Evolutionary conservation across 1,140 invertebrate genomes (phyloP).

Genomic region (Eriosoma lanigerum): DNA sequence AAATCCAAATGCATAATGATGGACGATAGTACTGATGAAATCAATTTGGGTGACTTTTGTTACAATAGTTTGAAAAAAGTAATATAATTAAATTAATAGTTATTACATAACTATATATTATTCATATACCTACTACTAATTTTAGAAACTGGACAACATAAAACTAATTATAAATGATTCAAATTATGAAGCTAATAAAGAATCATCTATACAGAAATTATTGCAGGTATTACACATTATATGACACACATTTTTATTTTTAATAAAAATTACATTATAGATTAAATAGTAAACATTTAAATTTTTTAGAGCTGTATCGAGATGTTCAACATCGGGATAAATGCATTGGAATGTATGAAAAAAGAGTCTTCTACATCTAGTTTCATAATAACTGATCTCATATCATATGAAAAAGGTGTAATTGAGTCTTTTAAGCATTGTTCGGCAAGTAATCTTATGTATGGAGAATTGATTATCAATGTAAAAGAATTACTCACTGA

Average conservation of each 20-base stretch:
- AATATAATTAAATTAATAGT: not conserved
- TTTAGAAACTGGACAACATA: not conserved
- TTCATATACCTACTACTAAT: not conserved
- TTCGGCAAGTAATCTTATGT: slow-evolving; percentile 13
- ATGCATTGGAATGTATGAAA: not conserved
- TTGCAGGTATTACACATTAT: not conserved
- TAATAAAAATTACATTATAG: not conserved
- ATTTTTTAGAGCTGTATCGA: slow-evolving; percentile 13
- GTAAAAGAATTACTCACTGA: not conserved
- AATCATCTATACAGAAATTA: not conserved
- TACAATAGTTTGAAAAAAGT: slow-evolving; percentile 14
- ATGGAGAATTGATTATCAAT: not conserved
- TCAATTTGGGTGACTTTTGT: not conserved
- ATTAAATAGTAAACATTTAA: not conserved
- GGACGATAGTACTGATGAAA: slow-evolving; percentile 14
- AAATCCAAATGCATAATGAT: not conserved
- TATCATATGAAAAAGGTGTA: not conserved
- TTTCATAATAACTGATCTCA: not conserved
- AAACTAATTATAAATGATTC: not conserved
- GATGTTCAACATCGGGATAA: not conserved
- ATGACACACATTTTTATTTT: not conserved
- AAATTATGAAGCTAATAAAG: slow-evolving; percentile 5
- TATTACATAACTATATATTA: not conserved
- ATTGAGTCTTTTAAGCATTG: slow-evolving; percentile 26
- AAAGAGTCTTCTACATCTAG: not conserved